Base-by-base conservation (phyloP, 1,140 invertebrate species). In the Megalopta genalis region DNA sequence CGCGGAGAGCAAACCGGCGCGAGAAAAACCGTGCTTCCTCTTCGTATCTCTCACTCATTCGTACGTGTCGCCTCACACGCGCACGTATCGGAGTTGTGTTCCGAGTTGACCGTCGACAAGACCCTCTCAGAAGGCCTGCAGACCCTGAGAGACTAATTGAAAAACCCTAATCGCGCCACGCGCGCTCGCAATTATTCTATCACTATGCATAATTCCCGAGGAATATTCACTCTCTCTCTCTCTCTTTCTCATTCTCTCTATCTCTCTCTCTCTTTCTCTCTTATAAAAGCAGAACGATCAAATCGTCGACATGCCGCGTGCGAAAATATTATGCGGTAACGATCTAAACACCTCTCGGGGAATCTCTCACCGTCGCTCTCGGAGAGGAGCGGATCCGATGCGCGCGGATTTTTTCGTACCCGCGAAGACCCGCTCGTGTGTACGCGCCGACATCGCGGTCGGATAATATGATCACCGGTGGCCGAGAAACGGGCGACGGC, bases 131-230 rank as follows among this genome's bases (percentile, higher is more conserved):
- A 70, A 70, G 66, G 67, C 32, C 27, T 72, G 37, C 18, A 66
- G 67, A 81, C 60, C 74, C 66, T 81, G 69, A 77, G 64, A 66
- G 21, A 81, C 49, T 64, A 64, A 80, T 42, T 52, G n/a, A 25
- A 66, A 67, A 52, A 73, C 18, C 67, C 83, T 46, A 46, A 77
- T n/a, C 54, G 60, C 60, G 49, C 23, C 39, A 52, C 78, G 25
- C 32, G 59, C 57, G 54, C 23, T 32, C 57, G 64, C 67, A 67
- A 72, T 72, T 62, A 62, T 42, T 25, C 39, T 83, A 83, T 66
- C 18, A 77, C 62, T 64, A 57, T 52, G 18, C 18, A 52, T 42
- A 46, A 49, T 68, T 25, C 68, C 68, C 27, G 59, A 71, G 14
- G 21, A 63, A 25, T 62, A 52, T 46, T 39, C 42, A 21, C 57